Conservation (phyloP, 2,888 invertebrate genomes). For the Amiota communis region DNA sequence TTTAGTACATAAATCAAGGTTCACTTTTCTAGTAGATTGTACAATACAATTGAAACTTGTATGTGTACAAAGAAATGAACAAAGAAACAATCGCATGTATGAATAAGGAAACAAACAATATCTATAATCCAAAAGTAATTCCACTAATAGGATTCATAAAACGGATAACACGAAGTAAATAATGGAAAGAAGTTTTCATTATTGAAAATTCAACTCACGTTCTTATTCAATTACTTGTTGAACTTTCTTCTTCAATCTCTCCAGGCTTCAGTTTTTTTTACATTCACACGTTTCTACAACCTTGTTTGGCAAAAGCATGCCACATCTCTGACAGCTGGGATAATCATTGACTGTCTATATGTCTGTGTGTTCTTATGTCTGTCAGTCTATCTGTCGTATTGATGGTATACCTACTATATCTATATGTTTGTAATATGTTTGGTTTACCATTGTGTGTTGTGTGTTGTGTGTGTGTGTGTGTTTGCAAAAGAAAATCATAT, state of each 20-base stretch:
- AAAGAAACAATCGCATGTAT: no score
- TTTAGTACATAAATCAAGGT: no score
- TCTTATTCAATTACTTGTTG: constrained; percentile 71
- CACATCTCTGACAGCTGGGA: background rate
- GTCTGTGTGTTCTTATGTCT: background rate
- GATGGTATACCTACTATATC: no score
- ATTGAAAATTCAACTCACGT: constrained; percentile 68
- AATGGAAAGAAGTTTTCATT: constrained; percentile 54
- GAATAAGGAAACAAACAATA: constrained; percentile 29
- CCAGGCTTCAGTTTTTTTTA: background rate
- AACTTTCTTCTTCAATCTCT: constrained; percentile 56
- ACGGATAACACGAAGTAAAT: constrained; percentile 66
- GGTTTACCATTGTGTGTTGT: background rate
- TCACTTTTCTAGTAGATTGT: no score
- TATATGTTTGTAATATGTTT: no score
- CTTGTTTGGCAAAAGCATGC: background rate
- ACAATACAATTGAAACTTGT: no score
- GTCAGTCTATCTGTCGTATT: constrained; percentile 6
- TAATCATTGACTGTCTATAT: constrained; percentile 24
- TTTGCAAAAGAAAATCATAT: constrained; percentile 57
- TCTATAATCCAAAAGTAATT: constrained; percentile 55
- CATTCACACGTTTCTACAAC: no score
- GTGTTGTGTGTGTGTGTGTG: background rate
- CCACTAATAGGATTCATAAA: constrained; percentile 67
- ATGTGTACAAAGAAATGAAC: no score